Conservation (phyloP, 2,113 vertebrate species). For the Hemiprocne comata region DNA sequence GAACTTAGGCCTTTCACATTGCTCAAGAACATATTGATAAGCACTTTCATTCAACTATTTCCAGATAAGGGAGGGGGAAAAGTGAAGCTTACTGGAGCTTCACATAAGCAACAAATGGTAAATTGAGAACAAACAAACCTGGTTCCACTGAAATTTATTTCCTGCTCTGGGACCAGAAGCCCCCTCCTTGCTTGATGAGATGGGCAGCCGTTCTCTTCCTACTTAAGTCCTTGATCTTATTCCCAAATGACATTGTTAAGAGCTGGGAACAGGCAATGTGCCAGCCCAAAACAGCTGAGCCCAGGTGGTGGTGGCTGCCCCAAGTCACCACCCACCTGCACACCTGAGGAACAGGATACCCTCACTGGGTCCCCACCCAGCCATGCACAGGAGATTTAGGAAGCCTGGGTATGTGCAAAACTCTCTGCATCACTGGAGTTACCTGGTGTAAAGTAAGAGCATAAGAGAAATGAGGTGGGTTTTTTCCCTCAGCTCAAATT, state of each 20-base stretch:
- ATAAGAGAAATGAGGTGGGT: neutral
- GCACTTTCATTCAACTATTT: neutral
- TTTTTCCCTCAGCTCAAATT: neutral
- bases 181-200: neutral
- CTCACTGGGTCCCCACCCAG: neutral
- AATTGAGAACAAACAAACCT: neutral
- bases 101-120: neutral
- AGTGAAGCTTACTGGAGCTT: neutral
- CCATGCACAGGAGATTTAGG: neutral
- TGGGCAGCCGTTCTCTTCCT: neutral
- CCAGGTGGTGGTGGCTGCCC: neutral
- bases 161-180: neutral
- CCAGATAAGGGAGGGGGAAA: too few species aligned
- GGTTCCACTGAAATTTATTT: neutral
- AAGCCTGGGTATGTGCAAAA: neutral
- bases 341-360: neutral
- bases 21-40: neutral
- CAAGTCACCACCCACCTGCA: rapidly evolving
- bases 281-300: neutral
- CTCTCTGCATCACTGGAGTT: rapidly evolving
- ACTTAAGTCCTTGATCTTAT: neutral
- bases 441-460: neutral
- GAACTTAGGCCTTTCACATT: slow-evolving; percentile 10
- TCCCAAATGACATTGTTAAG: neutral
- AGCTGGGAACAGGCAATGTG: rapidly evolving